phyloP scores from a whole-genome alignment of 2,113 vertebrate species.

The Cettia cetti region DNA sequence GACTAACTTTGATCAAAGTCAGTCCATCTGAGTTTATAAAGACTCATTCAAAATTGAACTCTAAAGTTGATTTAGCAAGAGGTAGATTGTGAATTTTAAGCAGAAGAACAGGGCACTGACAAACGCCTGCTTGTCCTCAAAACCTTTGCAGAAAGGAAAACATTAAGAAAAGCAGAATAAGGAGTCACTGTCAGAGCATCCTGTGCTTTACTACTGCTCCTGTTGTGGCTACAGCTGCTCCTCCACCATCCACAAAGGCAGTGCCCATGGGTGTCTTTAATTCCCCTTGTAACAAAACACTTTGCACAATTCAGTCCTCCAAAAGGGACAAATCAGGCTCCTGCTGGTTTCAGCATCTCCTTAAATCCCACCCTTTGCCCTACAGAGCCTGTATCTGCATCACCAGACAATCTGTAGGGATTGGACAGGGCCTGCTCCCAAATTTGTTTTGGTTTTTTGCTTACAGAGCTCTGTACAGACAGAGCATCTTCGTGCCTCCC shows the following conservation, averaged over 20 bases:
- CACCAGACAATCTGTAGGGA: neutral
- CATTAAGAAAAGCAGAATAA: neutral
- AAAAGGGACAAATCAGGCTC: neutral
- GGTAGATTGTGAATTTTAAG: accelerated
- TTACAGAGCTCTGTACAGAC: neutral
- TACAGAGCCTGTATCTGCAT: neutral
- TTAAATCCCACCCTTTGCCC: neutral
- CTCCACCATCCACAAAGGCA: neutral
- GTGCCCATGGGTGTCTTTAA: neutral
- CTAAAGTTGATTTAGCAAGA: neutral
- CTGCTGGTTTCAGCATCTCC: neutral
- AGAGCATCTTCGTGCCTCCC: neutral
- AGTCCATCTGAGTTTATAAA: neutral
- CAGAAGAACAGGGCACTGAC: neutral
- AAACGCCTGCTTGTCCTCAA: neutral
- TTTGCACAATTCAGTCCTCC: neutral
- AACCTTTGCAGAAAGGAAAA: neutral
- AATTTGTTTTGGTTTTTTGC: neutral
- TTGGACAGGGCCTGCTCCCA: neutral
- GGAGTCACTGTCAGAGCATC: neutral
- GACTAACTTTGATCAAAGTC: neutral
- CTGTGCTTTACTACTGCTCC: neutral
- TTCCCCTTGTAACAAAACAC: neutral
- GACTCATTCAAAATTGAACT: neutral
- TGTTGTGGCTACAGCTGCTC: neutral